Evolutionary conservation across 2,113 vertebrate species (phyloP).

Genomic region (Numenius arquata): DNA sequence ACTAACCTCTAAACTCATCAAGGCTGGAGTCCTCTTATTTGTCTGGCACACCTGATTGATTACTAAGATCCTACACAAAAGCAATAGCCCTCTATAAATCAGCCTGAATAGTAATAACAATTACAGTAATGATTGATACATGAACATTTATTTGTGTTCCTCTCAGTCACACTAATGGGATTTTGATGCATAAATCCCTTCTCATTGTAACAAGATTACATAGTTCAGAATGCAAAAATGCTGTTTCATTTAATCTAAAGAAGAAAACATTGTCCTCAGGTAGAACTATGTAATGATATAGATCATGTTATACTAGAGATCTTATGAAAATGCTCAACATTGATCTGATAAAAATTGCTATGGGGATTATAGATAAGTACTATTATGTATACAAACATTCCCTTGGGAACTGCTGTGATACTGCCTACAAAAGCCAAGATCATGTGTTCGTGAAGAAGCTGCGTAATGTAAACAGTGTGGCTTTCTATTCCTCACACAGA

Average conservation of each 20-base stretch:
- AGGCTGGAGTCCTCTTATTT: neutral
- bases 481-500: neutral
- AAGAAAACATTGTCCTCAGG: neutral
- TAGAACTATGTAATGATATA: neutral
- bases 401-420: slow-evolving; percentile 26
- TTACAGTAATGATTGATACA: slow-evolving; percentile 43
- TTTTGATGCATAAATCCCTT: slow-evolving; percentile 7
- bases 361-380: slow-evolving; percentile 15
- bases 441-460: neutral
- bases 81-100: slow-evolving; percentile 11
- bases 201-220: neutral
- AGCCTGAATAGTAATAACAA: slow-evolving; percentile 23
- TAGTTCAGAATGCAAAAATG: neutral
- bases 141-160: slow-evolving; percentile 19
- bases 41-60: slow-evolving; percentile 1
- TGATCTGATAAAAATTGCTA: slow-evolving; percentile 28
- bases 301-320: neutral
- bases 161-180: slow-evolving; percentile 3
- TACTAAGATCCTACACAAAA: slow-evolving; percentile 11
- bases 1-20: neutral
- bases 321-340: neutral
- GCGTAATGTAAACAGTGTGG: neutral
- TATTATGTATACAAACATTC: slow-evolving; percentile 19
- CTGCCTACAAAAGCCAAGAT: neutral
- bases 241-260: neutral